Percentiles rank a stretch among this genome's conserved stretches.
Evolutionary conservation across 2,797 vertebrate species (phyloP).

Genomic region (Gymnodraco acuticeps): DNA sequence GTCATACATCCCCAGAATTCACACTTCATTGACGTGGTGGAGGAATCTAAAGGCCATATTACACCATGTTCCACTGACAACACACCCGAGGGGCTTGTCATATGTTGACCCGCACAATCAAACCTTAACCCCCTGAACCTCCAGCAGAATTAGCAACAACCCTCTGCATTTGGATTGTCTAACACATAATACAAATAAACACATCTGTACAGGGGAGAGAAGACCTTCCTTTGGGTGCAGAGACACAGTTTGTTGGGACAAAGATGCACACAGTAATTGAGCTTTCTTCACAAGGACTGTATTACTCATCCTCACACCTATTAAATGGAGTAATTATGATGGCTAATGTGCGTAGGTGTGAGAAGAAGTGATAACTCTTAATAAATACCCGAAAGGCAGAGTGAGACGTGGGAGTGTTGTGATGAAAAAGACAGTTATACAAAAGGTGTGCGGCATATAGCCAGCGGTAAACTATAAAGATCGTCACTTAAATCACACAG

Average conservation of each 20-base stretch:
- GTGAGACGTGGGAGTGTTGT: not conserved
- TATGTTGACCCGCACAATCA: slow-evolving; percentile 22
- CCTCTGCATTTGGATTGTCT: not conserved
- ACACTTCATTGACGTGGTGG: slow-evolving; percentile 65
- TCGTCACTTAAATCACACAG: not conserved
- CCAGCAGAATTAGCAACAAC: slow-evolving; percentile 8
- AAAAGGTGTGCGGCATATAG: not conserved
- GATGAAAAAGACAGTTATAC: not conserved
- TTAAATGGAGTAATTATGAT: slow-evolving; percentile 15
- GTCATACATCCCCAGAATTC: slow-evolving; percentile 74
- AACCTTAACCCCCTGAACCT: not conserved
- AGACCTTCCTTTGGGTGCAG: not conserved
- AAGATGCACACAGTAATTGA: not conserved
- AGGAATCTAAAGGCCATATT: slow-evolving; percentile 59
- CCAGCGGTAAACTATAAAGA: slow-evolving; percentile 4
- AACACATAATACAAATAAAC: not conserved
- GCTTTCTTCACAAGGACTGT: slow-evolving; percentile 6
- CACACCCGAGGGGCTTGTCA: slow-evolving; percentile 51
- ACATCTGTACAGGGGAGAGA: not conserved
- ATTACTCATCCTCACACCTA: slow-evolving; percentile 40
- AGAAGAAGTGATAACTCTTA: slow-evolving; percentile 20
- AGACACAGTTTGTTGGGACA: not conserved
- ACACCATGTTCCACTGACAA: slow-evolving; percentile 66
- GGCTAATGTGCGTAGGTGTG: slow-evolving; percentile 24
- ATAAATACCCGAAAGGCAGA: not conserved